These are phyloP conservation scores for Oeneis ivallda DNA, from an alignment of 2,888 invertebrate genomes.

Conservation along the genomic window DNA sequence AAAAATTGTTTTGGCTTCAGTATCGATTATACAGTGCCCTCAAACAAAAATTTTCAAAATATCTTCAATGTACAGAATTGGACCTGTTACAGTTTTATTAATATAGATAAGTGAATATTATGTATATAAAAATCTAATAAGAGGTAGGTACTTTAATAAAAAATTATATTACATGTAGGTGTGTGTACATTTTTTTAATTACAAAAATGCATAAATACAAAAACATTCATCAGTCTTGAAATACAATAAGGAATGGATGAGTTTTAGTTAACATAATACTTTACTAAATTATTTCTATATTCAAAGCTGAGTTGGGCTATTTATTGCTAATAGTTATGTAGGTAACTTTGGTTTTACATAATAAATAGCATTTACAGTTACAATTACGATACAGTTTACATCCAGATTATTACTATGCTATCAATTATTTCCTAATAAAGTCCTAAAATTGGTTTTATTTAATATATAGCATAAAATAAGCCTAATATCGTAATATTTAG, in stretches of 20 bases:
- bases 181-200: constrained; percentile 35
- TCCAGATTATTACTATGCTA: no score
- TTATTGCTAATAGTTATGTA: not conserved
- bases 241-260: constrained; percentile 32
- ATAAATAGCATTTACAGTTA: not conserved
- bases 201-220: constrained; percentile 42
- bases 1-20: no score
- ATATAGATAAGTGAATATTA: no score
- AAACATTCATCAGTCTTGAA: constrained; percentile 42
- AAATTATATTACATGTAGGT: constrained; percentile 18
- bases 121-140: constrained; percentile 34
- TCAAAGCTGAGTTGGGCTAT: not conserved
- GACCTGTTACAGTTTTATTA: no score
- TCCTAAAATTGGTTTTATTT: no score
- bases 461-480: no score
- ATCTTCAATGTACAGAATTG: no score
- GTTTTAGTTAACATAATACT: constrained; percentile 4
- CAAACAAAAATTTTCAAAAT: no score
- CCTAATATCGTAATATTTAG: no score
- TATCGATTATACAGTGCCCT: no score
- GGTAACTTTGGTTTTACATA: not conserved
- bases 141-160: constrained; percentile 34
- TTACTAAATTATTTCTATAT: not conserved
- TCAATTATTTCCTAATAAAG: no score
- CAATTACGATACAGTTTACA: not conserved